Evolutionary conservation across 1,140 invertebrate genomes (phyloP), one percentile per base, ranked within the genome.

Genomic region (Cyrtorhinus lividipennis): DNA sequence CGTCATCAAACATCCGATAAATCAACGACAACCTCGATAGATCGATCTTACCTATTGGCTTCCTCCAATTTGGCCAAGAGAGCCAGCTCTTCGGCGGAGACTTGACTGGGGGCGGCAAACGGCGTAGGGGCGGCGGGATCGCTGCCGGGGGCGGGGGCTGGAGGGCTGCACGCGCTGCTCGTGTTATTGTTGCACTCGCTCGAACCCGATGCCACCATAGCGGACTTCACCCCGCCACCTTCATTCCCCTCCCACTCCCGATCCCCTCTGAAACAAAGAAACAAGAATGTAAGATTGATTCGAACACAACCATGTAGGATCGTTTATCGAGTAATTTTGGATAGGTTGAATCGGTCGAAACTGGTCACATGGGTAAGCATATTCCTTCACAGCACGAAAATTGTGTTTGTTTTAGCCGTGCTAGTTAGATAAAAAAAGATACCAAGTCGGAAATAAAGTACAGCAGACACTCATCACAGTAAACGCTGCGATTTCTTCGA

Each of bases 21-120:
- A 56, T 56, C 5, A 8, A 22, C 10, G 10, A 8, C 20, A 22
- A 56, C 8, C 20, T 13, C 13, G 53, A 56, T 13, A 20, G 10
- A 56, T n/a, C n/a, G 8, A 64, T 59, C 68, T 72, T 70, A 85
- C 83, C 82, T 84, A 75, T 95, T 95, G 69, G 90, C 90, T 70
- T 91, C 90, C 80, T 95, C 91, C 79, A 95, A 83, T 75, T 92
- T 93, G 73, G 88, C 89, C 69, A 95, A 78, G 62, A 95, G 80
- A 78, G 85, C 84, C 79, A 88, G 80, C 74, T 90, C 88, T 69
- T 77, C 76, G 64, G 71, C 66, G 62, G 73, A 73, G 26, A 70
- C 67, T 58, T 67, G 74, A 80, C 75, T 63, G 71, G 73, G 69
- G 71, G 73, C 76, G 71, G 74, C 77, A 60, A 75, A 20, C n/a